Conservation (phyloP, 2,797 vertebrate species). For the Poecilia wingei region DNA sequence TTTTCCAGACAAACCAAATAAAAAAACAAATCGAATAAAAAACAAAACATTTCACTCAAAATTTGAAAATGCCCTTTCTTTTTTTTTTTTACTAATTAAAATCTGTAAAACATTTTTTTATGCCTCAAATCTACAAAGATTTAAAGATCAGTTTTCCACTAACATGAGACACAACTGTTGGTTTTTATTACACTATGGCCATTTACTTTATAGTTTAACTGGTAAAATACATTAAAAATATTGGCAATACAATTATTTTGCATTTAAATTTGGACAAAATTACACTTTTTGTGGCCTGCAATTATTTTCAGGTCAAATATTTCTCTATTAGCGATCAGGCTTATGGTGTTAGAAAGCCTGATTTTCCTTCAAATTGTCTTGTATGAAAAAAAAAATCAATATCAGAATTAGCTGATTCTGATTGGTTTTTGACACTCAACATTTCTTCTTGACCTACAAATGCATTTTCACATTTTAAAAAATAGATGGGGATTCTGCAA, state of each 20-base stretch:
- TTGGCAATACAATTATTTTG: not conserved
- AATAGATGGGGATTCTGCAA: too few species aligned
- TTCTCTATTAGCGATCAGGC: not conserved
- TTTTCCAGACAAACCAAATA: not conserved
- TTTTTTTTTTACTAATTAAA: not conserved
- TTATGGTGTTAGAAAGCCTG: not conserved
- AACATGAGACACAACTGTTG: not conserved
- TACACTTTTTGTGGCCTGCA: not conserved
- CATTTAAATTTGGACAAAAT: not conserved
- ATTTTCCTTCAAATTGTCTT: not conserved
- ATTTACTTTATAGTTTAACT: not conserved
- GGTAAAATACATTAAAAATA: not conserved
- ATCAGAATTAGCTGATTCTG: not conserved
- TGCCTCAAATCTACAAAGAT: not conserved
- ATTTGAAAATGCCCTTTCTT: not conserved
- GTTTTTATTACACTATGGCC: not conserved
- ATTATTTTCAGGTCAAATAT: not conserved
- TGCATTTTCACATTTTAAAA: not conserved
- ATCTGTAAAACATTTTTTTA: too few species aligned
- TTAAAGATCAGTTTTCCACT: not conserved
- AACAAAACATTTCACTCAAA: not conserved
- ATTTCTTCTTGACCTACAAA: not conserved
- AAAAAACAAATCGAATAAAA: not conserved
- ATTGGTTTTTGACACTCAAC: not conserved
- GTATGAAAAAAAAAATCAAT: too few species aligned